Conservation (phyloP, 2,113 vertebrate species). For the Cephalopholis sonnerati region DNA sequence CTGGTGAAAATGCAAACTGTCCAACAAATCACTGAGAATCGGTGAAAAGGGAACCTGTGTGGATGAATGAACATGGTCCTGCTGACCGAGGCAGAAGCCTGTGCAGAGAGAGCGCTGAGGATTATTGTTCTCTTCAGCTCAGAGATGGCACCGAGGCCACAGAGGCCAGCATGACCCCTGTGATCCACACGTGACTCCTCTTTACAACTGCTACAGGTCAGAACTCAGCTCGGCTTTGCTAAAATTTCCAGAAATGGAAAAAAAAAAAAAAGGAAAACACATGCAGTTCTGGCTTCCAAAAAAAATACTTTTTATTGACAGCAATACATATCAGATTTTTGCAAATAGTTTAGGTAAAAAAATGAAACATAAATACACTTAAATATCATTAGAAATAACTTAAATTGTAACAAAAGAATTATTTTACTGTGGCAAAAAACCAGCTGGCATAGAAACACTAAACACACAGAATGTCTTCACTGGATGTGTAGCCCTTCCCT, state of each 20-base stretch:
- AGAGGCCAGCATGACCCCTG: slow-evolving; percentile 79
- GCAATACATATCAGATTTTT: slow-evolving; percentile 72
- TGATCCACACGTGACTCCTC: slow-evolving; percentile 74
- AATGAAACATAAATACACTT: slow-evolving; percentile 85
- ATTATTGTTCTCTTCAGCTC: slow-evolving; percentile 78
- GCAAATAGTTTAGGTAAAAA: slow-evolving; percentile 70
- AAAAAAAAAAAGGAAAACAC: slow-evolving; percentile 24
- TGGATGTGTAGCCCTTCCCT: slow-evolving; percentile 80
- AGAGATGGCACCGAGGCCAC: slow-evolving; percentile 78
- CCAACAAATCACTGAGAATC: slow-evolving; percentile 42
- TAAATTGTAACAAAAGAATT: slow-evolving; percentile 81
- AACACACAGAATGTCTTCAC: slow-evolving; percentile 76
- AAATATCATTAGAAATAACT: slow-evolving; percentile 85
- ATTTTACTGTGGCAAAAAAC: slow-evolving; percentile 71
- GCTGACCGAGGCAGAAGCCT: slow-evolving; percentile 80
- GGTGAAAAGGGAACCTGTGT: slow-evolving; percentile 67
- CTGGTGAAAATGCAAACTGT: slow-evolving; percentile 35
- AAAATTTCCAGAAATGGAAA: slow-evolving; percentile 71
- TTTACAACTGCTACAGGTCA: slow-evolving; percentile 65
- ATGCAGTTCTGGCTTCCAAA: slow-evolving; percentile 56
- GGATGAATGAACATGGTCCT: slow-evolving; percentile 77
- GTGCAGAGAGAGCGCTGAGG: slow-evolving; percentile 63
- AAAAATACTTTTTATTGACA: slow-evolving; percentile 82
- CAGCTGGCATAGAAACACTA: slow-evolving; percentile 71
- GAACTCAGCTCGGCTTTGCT: slow-evolving; percentile 43